Evolutionary conservation across 2,888 invertebrate genomes (phyloP), one percentile per base, ranked within the genome.

Genomic region (Amorpha juglandis): DNA sequence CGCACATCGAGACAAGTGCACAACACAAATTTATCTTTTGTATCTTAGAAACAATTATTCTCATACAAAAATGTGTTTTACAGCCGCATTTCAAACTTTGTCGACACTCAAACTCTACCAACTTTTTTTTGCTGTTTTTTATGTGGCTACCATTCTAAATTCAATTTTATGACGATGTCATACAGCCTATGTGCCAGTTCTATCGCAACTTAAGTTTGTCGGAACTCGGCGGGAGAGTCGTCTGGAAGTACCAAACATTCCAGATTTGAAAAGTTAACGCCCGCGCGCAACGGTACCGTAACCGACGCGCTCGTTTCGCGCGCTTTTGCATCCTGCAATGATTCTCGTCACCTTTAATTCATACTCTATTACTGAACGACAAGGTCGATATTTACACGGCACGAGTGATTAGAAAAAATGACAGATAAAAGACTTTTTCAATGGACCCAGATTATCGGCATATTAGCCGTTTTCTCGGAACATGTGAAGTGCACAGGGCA

Each of bases 251-350:
- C 65, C 64, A 67, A 67, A 67, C 67, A 67, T 67, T 67, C 67
- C 67, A 67, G 65, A 64, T 68, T 77, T 77, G 75, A 77, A 77
- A 75, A 71, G 74, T 73, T 74, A 77, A 75, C 82, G 82, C 76
- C 73, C 81, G 74, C 83, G 74, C 83, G 67, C 71, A 86, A 87
- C 87, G 87, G 87, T 86, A 88, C 78, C 73, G 74, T 85, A 87
- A 87, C 87, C 80, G 86, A 78, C 82, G 74, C 72, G 63, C 21
- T 62, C 67, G 75, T 80, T 86, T 86, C 83, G 86, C 86, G 86
- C 86, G 85, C 86, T 84, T 86, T 85, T 79, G 72, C 74, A 71
- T 65, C 71, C 70, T 65, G 71, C 62, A 62, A 45, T 51, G 38
- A 50, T 50, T 50, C 58, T 16, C 6, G 42, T 51, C 51, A 33